Evolutionary conservation across 2,888 invertebrate species (phyloP).

Genomic region (Drosophila lutescens): DNA sequence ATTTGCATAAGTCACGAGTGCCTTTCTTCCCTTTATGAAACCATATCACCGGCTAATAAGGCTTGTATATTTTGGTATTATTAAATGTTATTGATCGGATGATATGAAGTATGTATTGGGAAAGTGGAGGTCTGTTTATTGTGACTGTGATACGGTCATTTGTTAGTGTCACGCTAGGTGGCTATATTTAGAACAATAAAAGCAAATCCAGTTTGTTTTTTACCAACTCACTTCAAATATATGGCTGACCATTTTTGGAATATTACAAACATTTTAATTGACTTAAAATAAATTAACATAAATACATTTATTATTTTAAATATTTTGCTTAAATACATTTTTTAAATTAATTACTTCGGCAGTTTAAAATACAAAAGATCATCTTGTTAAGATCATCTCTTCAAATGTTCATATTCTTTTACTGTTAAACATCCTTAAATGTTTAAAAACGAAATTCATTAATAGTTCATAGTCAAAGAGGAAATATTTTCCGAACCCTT

Average conservation of each 20-base stretch:
- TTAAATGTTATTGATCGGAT: conserved; percentile 39
- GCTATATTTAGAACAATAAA: background rate
- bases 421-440: background rate
- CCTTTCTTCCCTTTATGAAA: conserved; percentile 23
- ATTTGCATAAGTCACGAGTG: conserved; percentile 59
- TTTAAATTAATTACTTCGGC: no score
- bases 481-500: conserved; percentile 10
- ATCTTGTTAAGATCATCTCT: no score
- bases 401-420: no score
- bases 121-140: conserved; percentile 1
- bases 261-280: no score
- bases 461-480: no score
- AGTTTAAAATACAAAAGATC: no score
- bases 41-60: conserved; percentile 39
- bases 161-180: conserved; percentile 8
- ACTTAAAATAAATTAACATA: no score
- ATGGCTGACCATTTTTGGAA: no score
- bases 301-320: no score
- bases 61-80: conserved; percentile 43
- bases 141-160: background rate
- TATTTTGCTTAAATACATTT: no score
- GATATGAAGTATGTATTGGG: conserved; percentile 5
- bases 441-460: background rate
- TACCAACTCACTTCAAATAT: no score
- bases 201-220: background rate